Percentiles rank a stretch among this genome's conserved stretches.
These are phyloP conservation scores for Neuroterus valhalla DNA, from an alignment of 1,140 invertebrate genomes.

Conservation along the genomic window DNA sequence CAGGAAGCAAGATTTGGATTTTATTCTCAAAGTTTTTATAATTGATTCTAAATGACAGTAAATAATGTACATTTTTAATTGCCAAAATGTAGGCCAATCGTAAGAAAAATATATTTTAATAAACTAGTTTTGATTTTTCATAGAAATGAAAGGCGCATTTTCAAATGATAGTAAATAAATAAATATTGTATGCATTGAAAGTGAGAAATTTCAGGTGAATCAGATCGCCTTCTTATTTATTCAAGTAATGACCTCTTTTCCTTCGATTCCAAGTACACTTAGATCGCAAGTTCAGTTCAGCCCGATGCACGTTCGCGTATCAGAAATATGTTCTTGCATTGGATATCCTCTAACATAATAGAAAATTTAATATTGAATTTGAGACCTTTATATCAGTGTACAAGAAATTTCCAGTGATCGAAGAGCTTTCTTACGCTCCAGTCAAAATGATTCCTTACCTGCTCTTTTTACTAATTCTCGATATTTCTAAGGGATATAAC, in stretches of 20 bases:
- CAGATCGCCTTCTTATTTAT: conserved; percentile 35
- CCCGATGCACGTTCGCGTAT: neutral
- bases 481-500: conserved; percentile 59
- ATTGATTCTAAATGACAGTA: too few relatives aligned
- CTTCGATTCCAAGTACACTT: conserved; percentile 8
- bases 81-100: too few relatives aligned
- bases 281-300: neutral
- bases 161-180: neutral
- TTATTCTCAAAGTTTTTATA: too few relatives aligned
- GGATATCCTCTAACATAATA: conserved; percentile 31
- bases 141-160: too few relatives aligned
- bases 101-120: too few relatives aligned
- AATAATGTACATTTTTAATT: too few relatives aligned
- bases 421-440: neutral
- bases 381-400: neutral
- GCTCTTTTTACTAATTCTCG: conserved; percentile 43
- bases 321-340: neutral
- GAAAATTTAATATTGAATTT: conserved; percentile 37
- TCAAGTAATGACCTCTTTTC: conserved; percentile 31
- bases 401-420: conserved; percentile 1
- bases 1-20: too few relatives aligned
- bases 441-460: conserved; percentile 58
- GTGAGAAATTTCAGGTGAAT: conserved; percentile 8
- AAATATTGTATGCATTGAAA: neutral
- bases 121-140: too few relatives aligned